These are phyloP conservation scores for Disparrhopalites patrizii DNA, from an alignment of 2,888 invertebrate genomes.

Conservation along the genomic window DNA sequence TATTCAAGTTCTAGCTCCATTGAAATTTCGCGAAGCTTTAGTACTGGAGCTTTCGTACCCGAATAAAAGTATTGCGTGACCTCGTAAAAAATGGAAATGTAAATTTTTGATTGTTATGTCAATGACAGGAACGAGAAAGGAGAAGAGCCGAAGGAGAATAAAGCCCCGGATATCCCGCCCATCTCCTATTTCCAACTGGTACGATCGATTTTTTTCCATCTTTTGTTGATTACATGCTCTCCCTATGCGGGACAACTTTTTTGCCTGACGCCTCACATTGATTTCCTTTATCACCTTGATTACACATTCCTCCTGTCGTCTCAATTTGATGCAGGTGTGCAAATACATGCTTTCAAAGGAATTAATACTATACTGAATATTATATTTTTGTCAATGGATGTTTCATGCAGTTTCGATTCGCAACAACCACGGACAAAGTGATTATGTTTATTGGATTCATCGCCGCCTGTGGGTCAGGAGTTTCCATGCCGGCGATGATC, in stretches of 20 bases:
- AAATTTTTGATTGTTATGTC: no score
- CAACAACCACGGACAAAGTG: conserved; percentile 59
- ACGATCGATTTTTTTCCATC: not conserved
- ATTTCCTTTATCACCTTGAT: no score
- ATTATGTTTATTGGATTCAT: conserved; percentile 59
- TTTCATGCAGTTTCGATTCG: conserved; percentile 60
- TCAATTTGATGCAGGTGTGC: no score
- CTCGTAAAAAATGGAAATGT: no score
- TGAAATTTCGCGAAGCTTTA: no score
- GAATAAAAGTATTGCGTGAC: no score
- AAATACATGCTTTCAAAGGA: no score
- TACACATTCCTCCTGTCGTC: no score
- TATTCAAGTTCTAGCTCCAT: not conserved
- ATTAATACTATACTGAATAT: no score
- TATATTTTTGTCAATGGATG: not conserved
- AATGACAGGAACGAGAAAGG: no score
- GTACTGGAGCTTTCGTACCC: no score
- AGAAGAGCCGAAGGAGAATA: not conserved
- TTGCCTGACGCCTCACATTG: no score
- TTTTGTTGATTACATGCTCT: not conserved
- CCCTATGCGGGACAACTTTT: not conserved
- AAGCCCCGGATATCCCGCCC: not conserved
- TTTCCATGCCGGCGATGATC: conserved; percentile 63
- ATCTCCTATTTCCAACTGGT: not conserved
- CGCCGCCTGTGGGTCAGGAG: conserved; percentile 60